Evolutionary conservation across 2,113 vertebrate genomes (phyloP).

Genomic region (Oceanodroma tethys): DNA sequence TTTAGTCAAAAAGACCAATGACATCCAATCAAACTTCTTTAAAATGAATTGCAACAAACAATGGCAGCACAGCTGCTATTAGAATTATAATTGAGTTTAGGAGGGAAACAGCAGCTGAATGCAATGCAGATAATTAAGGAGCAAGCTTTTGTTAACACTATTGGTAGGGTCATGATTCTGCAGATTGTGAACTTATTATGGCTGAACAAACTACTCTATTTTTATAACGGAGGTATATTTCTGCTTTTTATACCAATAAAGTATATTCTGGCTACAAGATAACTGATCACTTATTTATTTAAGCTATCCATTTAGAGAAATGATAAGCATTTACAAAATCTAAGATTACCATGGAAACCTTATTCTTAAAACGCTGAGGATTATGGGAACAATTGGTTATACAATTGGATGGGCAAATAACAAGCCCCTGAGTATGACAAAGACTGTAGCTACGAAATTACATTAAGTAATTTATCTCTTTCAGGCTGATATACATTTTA

Average conservation of each 20-base stretch:
- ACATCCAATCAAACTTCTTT: conserved; percentile 55
- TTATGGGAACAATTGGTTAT: conserved; percentile 52
- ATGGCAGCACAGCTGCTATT: conserved; percentile 68
- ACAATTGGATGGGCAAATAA: conserved; percentile 65
- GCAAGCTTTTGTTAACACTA: conserved; percentile 74
- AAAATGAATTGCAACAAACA: conserved; percentile 66
- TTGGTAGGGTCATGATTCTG: conserved; percentile 70
- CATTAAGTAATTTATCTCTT: conserved; percentile 37
- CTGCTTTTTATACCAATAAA: conserved; percentile 37
- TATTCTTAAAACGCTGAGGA: conserved; percentile 39
- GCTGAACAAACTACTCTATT: conserved; percentile 52
- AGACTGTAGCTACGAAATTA: conserved; percentile 11
- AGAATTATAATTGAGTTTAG: conserved; percentile 73
- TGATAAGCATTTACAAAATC: conserved; percentile 63
- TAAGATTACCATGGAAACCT: conserved; percentile 73
- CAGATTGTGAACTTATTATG: conserved; percentile 65
- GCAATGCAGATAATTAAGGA: conserved; percentile 72
- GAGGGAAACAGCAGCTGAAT: conserved; percentile 72
- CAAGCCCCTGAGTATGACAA: conserved; percentile 25
- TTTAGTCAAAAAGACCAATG: conserved; percentile 67
- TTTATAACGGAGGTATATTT: conserved; percentile 56
- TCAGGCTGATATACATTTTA: conserved; percentile 35
- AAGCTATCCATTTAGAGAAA: conserved; percentile 56
- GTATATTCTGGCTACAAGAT: conserved; percentile 40
- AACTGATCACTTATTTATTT: conserved; percentile 65